These are phyloP conservation scores for Actinia equina DNA, from an alignment of 64 coral and sea anemone genomes.

Conservation along the genomic window DNA sequence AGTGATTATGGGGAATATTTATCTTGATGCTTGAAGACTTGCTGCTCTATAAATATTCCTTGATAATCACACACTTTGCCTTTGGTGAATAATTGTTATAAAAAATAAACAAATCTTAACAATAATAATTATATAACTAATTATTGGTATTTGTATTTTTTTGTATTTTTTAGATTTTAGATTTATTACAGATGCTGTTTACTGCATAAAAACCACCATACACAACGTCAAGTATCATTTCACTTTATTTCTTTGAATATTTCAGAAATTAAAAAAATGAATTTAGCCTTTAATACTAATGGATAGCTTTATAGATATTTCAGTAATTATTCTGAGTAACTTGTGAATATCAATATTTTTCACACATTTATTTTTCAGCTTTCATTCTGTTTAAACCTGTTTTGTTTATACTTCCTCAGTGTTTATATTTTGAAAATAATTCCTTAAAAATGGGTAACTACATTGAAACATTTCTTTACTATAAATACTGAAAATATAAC, in stretches of 20 bases:
- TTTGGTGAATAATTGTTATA: no score
- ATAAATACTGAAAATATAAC: constrained; percentile 38
- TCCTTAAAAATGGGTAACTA: constrained; percentile 33
- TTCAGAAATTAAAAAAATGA: neutral
- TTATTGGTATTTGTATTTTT: no score
- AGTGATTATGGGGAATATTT: no score
- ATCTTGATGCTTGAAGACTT: no score
- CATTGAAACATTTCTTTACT: constrained; percentile 15
- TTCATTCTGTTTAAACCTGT: constrained; percentile 1
- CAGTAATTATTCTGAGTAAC: neutral
- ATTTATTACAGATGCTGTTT: no score
- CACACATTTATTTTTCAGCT: constrained; percentile 18
- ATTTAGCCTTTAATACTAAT: neutral
- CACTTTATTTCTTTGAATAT: constrained; percentile 7
- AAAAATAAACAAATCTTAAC: no score
- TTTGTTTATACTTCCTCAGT: constrained; percentile 1
- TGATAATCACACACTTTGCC: no score
- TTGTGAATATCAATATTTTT: constrained; percentile 8
- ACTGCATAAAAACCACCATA: neutral
- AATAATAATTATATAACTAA: no score
- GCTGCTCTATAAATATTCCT: no score
- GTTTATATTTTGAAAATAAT: constrained; percentile 30
- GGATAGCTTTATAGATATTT: constrained; percentile 12
- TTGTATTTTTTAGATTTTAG: no score
- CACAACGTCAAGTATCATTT: neutral